Evolutionary conservation across 2,888 invertebrate species (phyloP).

Genomic region (Syrista parreyssii): DNA sequence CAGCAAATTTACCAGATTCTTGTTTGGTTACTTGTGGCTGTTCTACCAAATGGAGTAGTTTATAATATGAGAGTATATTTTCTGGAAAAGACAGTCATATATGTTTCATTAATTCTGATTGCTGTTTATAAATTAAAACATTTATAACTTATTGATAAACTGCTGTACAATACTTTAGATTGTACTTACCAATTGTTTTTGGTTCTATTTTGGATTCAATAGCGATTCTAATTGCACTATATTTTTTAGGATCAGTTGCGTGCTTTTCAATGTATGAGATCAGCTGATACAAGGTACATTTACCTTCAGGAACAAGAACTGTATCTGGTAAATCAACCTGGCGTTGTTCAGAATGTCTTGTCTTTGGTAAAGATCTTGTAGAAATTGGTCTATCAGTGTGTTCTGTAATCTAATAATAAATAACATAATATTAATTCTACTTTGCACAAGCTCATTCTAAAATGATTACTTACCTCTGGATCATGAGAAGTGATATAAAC

Average conservation of each 20-base stretch:
- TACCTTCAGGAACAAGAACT: conserved; percentile 71
- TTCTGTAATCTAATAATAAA: conserved; percentile 39
- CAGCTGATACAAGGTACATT: conserved; percentile 73
- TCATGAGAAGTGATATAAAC: conserved; percentile 80
- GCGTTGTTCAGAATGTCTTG: conserved; percentile 69
- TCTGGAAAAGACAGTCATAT: not conserved
- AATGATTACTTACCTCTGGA: conserved; percentile 44
- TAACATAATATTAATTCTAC: not conserved
- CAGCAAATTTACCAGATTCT: not conserved
- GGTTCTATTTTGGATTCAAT: conserved; percentile 76
- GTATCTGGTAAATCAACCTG: conserved; percentile 80
- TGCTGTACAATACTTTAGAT: not conserved
- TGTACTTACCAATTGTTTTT: conserved; percentile 70
- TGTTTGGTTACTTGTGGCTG: not conserved
- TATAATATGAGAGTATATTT: not conserved
- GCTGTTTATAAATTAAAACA: not conserved
- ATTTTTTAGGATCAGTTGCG: conserved; percentile 71
- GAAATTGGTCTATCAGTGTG: conserved; percentile 61
- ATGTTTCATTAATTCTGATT: not conserved
- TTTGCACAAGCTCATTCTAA: not conserved
- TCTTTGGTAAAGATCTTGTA: conserved; percentile 71
- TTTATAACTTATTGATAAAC: not conserved
- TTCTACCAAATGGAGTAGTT: not conserved
- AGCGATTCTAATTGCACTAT: conserved; percentile 73
- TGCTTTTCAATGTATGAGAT: conserved; percentile 76